These are phyloP conservation scores for Takifugu ocellatus DNA, from an alignment of 2,797 vertebrate genomes.

Conservation along the genomic window DNA sequence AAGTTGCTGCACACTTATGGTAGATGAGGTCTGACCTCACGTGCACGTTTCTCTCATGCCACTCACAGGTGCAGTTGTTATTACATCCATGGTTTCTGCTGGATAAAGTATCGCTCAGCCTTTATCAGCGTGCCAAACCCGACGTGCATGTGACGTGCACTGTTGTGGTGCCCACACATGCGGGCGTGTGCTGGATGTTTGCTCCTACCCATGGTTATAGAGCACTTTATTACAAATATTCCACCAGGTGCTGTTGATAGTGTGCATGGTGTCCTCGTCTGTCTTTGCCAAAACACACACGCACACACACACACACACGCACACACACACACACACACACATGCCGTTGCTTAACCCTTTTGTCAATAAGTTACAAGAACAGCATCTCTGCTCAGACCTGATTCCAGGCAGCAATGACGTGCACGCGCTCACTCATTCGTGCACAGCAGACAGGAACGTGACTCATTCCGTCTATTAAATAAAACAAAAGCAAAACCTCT, in stretches of 20 bases:
- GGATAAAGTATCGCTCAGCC: background rate
- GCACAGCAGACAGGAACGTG: conserved; percentile 39
- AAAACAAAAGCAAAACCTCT: conserved; percentile 11
- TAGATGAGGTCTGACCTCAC: too few relatives aligned
- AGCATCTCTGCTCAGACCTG: conserved; percentile 27
- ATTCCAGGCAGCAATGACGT: conserved; percentile 42
- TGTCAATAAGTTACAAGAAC: conserved; percentile 57
- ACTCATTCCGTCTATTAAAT: conserved; percentile 36
- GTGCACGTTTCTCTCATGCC: too few relatives aligned
- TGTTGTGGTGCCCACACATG: conserved; percentile 17
- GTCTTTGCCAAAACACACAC: conserved; percentile 46
- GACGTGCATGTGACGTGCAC: background rate
- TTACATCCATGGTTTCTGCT: background rate
- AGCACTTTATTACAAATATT: conserved; percentile 17
- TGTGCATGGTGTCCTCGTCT: conserved; percentile 29
- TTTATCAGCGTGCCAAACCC: conserved; percentile 2
- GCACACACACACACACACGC: background rate
- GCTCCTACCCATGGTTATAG: conserved; percentile 10
- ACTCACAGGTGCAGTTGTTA: conserved; percentile 16
- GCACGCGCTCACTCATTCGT: conserved; percentile 8
- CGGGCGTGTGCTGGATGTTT: conserved; percentile 14
- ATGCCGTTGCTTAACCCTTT: conserved; percentile 30
- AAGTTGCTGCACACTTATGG: too few relatives aligned
- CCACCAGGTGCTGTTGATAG: conserved; percentile 16
- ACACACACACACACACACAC: background rate